These are phyloP conservation scores for Dryocosmus kuriphilus DNA, from an alignment of 2,888 invertebrate genomes.

Conservation along the genomic window DNA sequence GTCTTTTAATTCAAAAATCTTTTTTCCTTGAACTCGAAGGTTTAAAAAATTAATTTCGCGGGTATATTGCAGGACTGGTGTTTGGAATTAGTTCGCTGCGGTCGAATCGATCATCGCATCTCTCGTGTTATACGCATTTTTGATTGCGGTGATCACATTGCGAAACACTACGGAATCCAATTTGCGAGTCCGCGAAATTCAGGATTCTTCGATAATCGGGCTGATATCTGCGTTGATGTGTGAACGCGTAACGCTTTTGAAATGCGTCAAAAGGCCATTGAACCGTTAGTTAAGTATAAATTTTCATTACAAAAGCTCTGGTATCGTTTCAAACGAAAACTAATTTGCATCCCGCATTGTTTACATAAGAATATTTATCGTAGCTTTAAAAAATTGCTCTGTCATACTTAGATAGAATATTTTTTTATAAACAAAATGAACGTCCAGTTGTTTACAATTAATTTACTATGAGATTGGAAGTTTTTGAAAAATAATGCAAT, in stretches of 20 bases:
- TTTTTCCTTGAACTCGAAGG: neutral
- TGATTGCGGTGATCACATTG: slow-evolving; percentile 7
- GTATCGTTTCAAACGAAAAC: neutral
- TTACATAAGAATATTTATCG: neutral
- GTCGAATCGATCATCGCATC: neutral
- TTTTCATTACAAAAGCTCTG: neutral
- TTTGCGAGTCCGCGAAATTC: neutral
- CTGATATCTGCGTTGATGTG: slow-evolving; percentile 3
- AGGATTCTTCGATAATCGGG: slow-evolving; percentile 7
- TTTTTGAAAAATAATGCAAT: too few relatives aligned
- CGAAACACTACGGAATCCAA: slow-evolving; percentile 7
- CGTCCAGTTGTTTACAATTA: too few relatives aligned
- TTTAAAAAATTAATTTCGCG: neutral
- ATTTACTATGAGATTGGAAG: too few relatives aligned
- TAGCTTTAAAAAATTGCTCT: neutral
- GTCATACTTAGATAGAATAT: too few relatives aligned
- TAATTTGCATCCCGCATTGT: neutral
- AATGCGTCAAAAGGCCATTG: neutral
- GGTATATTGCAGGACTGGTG: neutral
- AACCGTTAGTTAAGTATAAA: neutral
- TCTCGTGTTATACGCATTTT: slow-evolving; percentile 2
- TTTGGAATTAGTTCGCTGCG: slow-evolving; percentile 2
- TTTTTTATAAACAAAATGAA: too few relatives aligned
- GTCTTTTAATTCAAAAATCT: neutral
- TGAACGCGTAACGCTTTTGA: slow-evolving; percentile 7